phyloP scores from a whole-genome alignment of 1,140 invertebrate genomes.

The Rhyacophila brunnea region DNA sequence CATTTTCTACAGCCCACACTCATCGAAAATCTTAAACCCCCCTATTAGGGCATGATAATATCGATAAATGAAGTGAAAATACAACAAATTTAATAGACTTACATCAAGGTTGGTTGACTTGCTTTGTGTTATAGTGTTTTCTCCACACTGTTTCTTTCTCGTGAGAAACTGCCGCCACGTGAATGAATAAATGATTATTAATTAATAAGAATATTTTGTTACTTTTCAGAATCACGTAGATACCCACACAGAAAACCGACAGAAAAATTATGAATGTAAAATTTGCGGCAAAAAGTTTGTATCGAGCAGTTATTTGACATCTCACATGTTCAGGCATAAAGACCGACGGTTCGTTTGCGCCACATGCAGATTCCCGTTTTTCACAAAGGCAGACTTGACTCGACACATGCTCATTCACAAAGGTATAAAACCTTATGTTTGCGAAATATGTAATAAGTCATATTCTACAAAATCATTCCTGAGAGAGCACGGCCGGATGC shows the following conservation, averaged over 20 bases:
- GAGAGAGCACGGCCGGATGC: slow-evolving; percentile 57
- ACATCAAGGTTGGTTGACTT: too few relatives aligned
- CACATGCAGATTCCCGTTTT: slow-evolving; percentile 46
- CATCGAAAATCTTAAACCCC: too few relatives aligned
- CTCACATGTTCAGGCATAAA: slow-evolving; percentile 43
- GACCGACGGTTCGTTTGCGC: slow-evolving; percentile 45
- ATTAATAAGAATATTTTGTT: slow-evolving; percentile 3
- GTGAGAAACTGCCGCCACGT: too few relatives aligned
- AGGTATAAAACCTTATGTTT: slow-evolving; percentile 59
- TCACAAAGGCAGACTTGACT: slow-evolving; percentile 58
- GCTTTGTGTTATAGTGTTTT: too few relatives aligned
- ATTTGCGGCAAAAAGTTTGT: slow-evolving; percentile 50
- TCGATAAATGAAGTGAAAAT: too few relatives aligned
- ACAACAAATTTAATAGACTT: too few relatives aligned
- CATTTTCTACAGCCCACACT: too few relatives aligned
- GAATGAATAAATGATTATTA: too few relatives aligned
- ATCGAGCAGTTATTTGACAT: slow-evolving; percentile 41
- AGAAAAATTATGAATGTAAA: slow-evolving; percentile 43
- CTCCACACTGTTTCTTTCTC: too few relatives aligned
- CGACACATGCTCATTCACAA: slow-evolving; percentile 64
- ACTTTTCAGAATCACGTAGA: slow-evolving; percentile 46
- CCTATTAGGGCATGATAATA: too few relatives aligned
- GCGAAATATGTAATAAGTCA: slow-evolving; percentile 61
- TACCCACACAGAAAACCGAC: slow-evolving; percentile 46
- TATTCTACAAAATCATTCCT: slow-evolving; percentile 53